phyloP scores from a whole-genome alignment of 2,797 vertebrate genomes.

The Mormyrops boulengeri region DNA sequence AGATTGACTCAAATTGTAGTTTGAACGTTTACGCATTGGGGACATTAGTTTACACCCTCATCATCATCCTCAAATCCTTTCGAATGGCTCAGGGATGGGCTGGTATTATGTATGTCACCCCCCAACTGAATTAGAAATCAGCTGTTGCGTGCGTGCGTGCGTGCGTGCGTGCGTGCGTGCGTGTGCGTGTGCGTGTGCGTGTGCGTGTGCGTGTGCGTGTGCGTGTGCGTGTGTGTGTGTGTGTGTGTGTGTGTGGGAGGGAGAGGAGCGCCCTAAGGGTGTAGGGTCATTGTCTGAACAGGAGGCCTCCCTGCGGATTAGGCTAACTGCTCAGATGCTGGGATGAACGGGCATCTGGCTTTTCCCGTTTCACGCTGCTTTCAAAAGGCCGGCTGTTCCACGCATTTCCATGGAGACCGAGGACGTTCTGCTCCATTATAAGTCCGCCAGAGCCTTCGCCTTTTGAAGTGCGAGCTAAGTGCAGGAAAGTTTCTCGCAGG shows the following conservation, averaged over 20 bases:
- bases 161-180: conserved; percentile 28
- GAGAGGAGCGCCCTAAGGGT: conserved; percentile 23
- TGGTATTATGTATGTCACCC: conserved; percentile 44
- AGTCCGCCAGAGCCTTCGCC: conserved; percentile 47
- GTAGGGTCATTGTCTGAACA: conserved; percentile 56
- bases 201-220: conserved; percentile 23
- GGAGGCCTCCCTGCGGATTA: conserved; percentile 60
- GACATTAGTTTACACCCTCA: conserved; percentile 19
- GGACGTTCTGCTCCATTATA: conserved; percentile 75
- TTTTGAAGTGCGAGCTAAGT: background rate
- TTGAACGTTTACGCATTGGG: background rate
- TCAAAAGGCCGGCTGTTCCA: conserved; percentile 46
- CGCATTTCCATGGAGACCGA: conserved; percentile 72
- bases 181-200: background rate
- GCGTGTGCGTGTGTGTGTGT: conserved; percentile 29
- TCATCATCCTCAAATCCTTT: background rate
- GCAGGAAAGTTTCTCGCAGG: background rate
- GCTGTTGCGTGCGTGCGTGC: conserved; percentile 50
- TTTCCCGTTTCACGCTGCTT: conserved; percentile 50
- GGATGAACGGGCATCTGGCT: conserved; percentile 51
- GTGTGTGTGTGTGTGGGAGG: background rate
- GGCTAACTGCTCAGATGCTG: conserved; percentile 47
- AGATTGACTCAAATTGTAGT: background rate
- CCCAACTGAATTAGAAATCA: conserved; percentile 66
- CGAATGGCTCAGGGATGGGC: background rate